A percentile compares a stretch with the other conserved stretches of the same genome.
Evolutionary conservation across 2,888 invertebrate genomes (phyloP).

Genomic region (Zygogramma bicolorata): DNA sequence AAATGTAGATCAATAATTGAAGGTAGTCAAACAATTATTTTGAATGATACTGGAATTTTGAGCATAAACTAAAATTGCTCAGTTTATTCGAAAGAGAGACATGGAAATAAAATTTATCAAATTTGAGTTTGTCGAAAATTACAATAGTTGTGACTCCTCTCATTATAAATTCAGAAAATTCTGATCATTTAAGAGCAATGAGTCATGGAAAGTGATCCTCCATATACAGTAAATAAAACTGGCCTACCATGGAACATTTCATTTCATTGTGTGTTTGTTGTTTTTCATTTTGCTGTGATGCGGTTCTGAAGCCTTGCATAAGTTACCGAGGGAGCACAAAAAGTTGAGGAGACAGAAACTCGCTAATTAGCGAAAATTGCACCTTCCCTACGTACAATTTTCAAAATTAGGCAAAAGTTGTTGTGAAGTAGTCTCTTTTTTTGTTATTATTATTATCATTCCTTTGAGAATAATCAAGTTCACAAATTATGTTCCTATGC

Average conservation of each 20-base stretch:
- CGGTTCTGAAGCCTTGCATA: background rate
- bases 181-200: background rate
- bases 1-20: conserved; percentile 7
- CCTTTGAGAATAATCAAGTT: no score
- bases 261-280: background rate
- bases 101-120: background rate
- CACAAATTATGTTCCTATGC: no score
- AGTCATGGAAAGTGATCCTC: background rate
- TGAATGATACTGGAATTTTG: background rate
- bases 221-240: background rate
- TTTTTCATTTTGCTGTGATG: background rate
- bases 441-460: no score
- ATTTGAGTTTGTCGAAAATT: background rate
- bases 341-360: background rate
- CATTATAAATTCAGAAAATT: background rate
- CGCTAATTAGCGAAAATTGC: background rate
- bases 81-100: background rate
- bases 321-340: background rate
- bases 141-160: background rate
- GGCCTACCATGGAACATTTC: background rate
- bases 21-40: background rate
- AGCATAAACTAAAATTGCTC: background rate
- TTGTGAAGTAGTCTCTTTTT: background rate
- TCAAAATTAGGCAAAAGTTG: no score
- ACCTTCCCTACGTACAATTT: background rate